A percentile compares a stretch with the other conserved stretches of the same genome.
Conservation (phyloP, 2,888 invertebrate species). For the Biston stratarius region DNA sequence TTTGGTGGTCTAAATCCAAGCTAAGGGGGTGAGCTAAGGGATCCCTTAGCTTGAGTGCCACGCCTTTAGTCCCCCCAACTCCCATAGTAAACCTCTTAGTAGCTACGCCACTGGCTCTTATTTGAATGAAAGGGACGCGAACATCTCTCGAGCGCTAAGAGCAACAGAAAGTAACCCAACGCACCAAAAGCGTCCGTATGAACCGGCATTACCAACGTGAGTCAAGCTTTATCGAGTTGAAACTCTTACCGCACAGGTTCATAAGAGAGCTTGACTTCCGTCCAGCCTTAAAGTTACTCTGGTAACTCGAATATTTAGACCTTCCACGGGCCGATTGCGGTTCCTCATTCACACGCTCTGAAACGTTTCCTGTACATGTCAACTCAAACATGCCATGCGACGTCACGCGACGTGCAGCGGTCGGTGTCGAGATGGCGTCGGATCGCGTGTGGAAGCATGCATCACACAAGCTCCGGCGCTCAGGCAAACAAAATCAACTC, state of each 20-base stretch:
- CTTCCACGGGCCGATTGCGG: conserved; percentile 93
- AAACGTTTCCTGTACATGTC: conserved; percentile 88
- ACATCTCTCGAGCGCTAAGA: conserved; percentile 50
- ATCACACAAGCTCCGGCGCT: conserved; percentile 65
- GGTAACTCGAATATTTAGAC: conserved; percentile 94
- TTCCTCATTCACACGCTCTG: conserved; percentile 93
- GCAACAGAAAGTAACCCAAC: conserved; percentile 79
- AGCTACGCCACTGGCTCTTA: too few relatives aligned
- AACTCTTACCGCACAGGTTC: conserved; percentile 97
- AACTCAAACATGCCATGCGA: conserved; percentile 66
- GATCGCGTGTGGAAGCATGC: conserved; percentile 57
- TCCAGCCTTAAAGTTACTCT: conserved; percentile 93
- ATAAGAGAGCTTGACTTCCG: conserved; percentile 98
- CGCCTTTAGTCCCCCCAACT: too few relatives aligned
- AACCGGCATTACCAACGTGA: conserved; percentile 69
- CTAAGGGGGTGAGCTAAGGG: too few relatives aligned
- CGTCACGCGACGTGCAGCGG: conserved; percentile 50
- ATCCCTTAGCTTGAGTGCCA: too few relatives aligned
- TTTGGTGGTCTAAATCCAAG: too few relatives aligned
- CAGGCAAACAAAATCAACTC: conserved; percentile 71
- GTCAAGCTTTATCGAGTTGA: conserved; percentile 74
- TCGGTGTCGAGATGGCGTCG: conserved; percentile 29
- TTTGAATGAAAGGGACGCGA: neutral
- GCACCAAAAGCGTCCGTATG: conserved; percentile 75
- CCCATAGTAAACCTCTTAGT: neutral